A percentile compares a stretch with the other conserved stretches of the same genome.
These are phyloP conservation scores for Carassius gibelio DNA, from an alignment of 2,113 vertebrate genomes.

Conservation along the genomic window DNA sequence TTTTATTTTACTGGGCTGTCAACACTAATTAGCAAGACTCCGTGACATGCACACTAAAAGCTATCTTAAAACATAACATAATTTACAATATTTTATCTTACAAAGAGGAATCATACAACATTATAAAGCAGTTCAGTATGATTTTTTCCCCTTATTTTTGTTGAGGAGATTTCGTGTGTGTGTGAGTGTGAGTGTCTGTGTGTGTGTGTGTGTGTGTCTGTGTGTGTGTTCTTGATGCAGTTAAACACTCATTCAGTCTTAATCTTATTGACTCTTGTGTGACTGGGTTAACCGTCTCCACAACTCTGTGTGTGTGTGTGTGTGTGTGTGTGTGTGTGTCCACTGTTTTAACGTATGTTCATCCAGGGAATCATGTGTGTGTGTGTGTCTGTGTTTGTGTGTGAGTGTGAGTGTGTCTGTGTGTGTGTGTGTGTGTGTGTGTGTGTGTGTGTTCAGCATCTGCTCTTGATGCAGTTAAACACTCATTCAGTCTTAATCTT, in stretches of 20 bases:
- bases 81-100: background rate
- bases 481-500: too few species aligned
- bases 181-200: background rate
- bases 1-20: background rate
- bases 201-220: background rate
- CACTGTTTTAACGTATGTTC: background rate
- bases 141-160: too few species aligned
- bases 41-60: background rate
- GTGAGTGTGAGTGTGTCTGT: too few species aligned
- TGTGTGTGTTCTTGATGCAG: slow-evolving; percentile 13
- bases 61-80: background rate
- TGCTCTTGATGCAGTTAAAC: too few species aligned
- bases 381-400: slow-evolving; percentile 6
- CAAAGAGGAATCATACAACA: background rate
- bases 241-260: slow-evolving; percentile 35
- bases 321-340: background rate
- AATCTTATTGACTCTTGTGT: slow-evolving; percentile 34
- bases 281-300: background rate
- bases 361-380: background rate
- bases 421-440: too few species aligned
- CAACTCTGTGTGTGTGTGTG: background rate
- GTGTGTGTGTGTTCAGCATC: too few species aligned
- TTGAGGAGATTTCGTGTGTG: background rate
- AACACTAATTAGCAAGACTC: background rate
- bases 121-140: background rate